These are phyloP conservation scores for Microtus montanus DNA, from an alignment of 2,113 vertebrate species.

Conservation along the genomic window DNA sequence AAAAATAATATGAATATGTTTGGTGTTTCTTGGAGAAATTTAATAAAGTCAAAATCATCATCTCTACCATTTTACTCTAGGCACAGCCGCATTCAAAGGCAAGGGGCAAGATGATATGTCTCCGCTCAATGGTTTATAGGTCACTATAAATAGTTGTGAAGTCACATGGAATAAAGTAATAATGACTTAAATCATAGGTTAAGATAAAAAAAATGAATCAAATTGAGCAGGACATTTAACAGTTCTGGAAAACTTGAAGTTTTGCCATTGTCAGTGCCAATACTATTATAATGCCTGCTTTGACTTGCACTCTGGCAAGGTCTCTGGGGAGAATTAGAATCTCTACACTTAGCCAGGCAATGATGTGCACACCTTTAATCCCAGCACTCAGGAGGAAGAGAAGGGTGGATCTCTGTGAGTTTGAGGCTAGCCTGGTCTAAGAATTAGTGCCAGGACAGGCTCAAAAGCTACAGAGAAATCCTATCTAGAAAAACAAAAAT, in stretches of 20 bases:
- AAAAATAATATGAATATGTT: not conserved
- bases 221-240: constrained; percentile 1
- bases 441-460: no score
- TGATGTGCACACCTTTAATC: no score
- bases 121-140: constrained; percentile 6
- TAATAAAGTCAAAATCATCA: not conserved
- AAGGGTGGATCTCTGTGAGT: no score
- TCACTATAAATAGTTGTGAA: not conserved
- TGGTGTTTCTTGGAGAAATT: not conserved
- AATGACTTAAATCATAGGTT: not conserved
- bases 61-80: not conserved
- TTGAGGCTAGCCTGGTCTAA: no score
- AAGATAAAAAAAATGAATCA: constrained; percentile 55
- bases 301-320: not conserved
- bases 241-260: not conserved
- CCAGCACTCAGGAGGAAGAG: no score
- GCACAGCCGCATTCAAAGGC: not conserved
- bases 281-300: not conserved
- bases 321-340: not conserved
- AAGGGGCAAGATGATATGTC: not conserved
- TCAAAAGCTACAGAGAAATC: no score
- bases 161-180: constrained; percentile 10
- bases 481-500: no score
- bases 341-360: not conserved
- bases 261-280: not conserved